A percentile compares a stretch with the other conserved stretches of the same genome.
Evolutionary conservation across 2,888 invertebrate genomes (phyloP).

Genomic region (Branchellion lobata): DNA sequence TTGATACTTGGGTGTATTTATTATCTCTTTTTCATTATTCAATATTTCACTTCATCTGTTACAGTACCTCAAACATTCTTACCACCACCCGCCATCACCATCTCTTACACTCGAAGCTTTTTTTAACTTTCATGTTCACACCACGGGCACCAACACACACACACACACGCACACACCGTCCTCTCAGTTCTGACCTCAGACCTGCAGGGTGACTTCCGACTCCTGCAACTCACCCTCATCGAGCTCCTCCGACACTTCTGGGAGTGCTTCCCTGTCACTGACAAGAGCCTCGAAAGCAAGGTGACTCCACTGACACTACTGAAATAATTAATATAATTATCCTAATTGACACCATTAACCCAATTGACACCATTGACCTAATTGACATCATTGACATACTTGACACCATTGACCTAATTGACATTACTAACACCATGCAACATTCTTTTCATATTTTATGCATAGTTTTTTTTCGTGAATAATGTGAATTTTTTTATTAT

Average conservation of each 20-base stretch:
- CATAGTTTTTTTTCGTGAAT: too few species aligned
- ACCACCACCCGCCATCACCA: not conserved
- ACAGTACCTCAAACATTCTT: not conserved
- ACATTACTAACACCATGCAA: too few species aligned
- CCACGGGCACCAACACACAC: too few species aligned
- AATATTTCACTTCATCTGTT: not conserved
- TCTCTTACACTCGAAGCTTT: not conserved
- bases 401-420: not conserved
- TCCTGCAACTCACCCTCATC: constrained; percentile 80
- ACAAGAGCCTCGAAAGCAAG: constrained; percentile 73
- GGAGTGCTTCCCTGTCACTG: constrained; percentile 82
- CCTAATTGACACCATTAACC: not conserved
- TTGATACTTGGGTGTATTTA: too few species aligned
- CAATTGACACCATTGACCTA: not conserved
- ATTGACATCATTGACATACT: not conserved
- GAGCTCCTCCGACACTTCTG: constrained; percentile 92
- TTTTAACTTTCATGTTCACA: not conserved
- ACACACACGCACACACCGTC: not conserved
- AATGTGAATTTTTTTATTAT: too few species aligned
- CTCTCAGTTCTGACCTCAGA: constrained; percentile 70
- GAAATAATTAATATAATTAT: not conserved
- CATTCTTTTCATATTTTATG: too few species aligned
- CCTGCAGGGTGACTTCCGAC: constrained; percentile 77
- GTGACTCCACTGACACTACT: constrained; percentile 53
- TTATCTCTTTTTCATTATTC: constrained; percentile 42